Base-by-base conservation (phyloP, 2,797 vertebrate genomes). In the Syndactyla subalaris region DNA sequence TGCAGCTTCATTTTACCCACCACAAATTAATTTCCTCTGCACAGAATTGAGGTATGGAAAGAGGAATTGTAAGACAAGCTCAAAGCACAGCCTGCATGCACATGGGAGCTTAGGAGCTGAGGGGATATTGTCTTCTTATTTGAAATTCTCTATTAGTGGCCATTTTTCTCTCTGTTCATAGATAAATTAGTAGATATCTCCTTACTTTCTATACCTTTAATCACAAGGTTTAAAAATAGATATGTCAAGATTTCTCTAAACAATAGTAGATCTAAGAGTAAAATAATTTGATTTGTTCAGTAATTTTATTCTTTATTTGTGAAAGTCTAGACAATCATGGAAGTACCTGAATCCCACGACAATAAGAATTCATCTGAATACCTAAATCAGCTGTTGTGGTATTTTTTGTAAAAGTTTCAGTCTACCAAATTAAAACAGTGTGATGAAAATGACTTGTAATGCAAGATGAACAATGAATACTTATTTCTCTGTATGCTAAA, bases 71-170 rank as follows among this genome's bases (percentile, higher is more conserved):
- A 32, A 59, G 5, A 39, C 4, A 6, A 12, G 8, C 27, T 63
- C 24, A 79, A 92, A 76, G 15, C 38, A 49, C 17, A 43, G 10
- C 32, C 27, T 29, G 5, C 8, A 24, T 18, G 4, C 6, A 29
- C 12, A 1, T 2, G 1, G 57, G 27, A 66, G 23, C 7, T 41
- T 43, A 54, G 55, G 12, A 52, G 6, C 22, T 59, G 36, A 71
- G 14, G 19, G 20, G 38, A 73, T 10, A 0, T 1, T 57, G n/a
- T 38, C 14, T 61, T 12, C 15, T 7, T 2, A 0, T 26, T 63
- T 46, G 34, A 91, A 91, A 86, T 1, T 3, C 21, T 34, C 3
- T 2, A 2, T 43, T 58, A 58, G 13, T 16, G 32, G 10, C 2
- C 34, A 45, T 49, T 61, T 1, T 66, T 36, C 72, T 48, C 22